Evolutionary conservation across 2,113 vertebrate genomes (phyloP).

Genomic region (Andinoacara biseriatus): DNA sequence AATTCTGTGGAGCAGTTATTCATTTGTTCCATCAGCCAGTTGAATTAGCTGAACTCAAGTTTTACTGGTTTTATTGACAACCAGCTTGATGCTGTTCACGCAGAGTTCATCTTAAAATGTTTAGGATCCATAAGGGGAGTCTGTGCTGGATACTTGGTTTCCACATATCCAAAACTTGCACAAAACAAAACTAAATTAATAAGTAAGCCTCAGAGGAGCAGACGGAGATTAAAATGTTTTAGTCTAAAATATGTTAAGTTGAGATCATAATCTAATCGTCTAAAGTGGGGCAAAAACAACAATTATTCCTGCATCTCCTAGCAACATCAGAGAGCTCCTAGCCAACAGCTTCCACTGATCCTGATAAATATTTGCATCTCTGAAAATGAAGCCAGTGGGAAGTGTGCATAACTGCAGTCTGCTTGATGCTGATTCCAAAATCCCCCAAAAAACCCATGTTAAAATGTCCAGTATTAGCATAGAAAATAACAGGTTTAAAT

Average conservation of each 20-base stretch:
- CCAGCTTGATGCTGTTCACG: too few relatives aligned
- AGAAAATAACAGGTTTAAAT: neutral
- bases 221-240: neutral
- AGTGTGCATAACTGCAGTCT: rapidly evolving
- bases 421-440: neutral
- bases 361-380: neutral
- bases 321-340: neutral
- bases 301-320: neutral
- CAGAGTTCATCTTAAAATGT: neutral
- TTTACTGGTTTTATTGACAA: neutral
- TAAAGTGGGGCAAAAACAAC: neutral
- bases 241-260: neutral
- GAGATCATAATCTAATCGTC: neutral
- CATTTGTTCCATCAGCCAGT: neutral
- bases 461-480: rapidly evolving
- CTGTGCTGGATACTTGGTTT: neutral
- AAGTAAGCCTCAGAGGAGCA: neutral
- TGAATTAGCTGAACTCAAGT: neutral
- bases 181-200: neutral
- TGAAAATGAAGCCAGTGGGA: neutral
- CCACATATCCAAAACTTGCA: neutral
- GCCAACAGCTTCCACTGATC: neutral
- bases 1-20: neutral
- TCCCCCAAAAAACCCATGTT: neutral
- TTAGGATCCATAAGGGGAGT: neutral